These are phyloP conservation scores for Piscicola geometra DNA, from an alignment of 2,888 invertebrate species.

Conservation along the genomic window DNA sequence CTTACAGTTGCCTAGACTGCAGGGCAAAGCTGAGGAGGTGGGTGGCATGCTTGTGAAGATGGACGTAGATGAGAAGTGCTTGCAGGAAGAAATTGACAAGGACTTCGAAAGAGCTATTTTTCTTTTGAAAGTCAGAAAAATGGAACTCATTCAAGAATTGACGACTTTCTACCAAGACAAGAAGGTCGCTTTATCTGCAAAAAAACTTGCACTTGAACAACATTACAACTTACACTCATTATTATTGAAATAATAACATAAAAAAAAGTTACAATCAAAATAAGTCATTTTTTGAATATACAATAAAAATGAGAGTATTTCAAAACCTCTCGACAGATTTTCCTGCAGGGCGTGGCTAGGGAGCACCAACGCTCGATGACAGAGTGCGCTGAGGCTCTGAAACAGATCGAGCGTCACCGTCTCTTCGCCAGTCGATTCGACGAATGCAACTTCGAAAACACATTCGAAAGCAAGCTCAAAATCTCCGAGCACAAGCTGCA, in stretches of 20 bases:
- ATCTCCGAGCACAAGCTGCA: neutral
- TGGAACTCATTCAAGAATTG: neutral
- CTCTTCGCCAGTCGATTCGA: neutral
- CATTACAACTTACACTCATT: too few species aligned
- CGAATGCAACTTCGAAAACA: neutral
- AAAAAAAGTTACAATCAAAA: too few species aligned
- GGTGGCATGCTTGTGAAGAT: neutral
- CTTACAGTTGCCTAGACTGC: neutral
- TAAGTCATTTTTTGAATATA: too few species aligned
- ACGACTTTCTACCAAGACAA: neutral
- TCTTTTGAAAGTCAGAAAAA: neutral
- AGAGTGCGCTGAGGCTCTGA: neutral
- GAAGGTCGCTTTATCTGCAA: neutral
- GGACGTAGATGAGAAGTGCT: neutral
- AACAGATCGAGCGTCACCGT: neutral
- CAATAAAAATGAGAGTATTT: too few species aligned
- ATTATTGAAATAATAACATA: too few species aligned
- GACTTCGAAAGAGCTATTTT: neutral
- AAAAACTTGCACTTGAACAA: too few species aligned
- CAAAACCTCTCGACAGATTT: too few species aligned
- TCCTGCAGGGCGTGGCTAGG: neutral
- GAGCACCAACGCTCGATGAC: neutral
- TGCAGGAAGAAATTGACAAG: neutral
- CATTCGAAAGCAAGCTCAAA: neutral
- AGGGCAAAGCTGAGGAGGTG: neutral